Percentiles rank a stretch among this genome's conserved stretches.
phyloP scores from a whole-genome alignment of 2,888 invertebrate genomes.

The Mythimna loreyi region DNA sequence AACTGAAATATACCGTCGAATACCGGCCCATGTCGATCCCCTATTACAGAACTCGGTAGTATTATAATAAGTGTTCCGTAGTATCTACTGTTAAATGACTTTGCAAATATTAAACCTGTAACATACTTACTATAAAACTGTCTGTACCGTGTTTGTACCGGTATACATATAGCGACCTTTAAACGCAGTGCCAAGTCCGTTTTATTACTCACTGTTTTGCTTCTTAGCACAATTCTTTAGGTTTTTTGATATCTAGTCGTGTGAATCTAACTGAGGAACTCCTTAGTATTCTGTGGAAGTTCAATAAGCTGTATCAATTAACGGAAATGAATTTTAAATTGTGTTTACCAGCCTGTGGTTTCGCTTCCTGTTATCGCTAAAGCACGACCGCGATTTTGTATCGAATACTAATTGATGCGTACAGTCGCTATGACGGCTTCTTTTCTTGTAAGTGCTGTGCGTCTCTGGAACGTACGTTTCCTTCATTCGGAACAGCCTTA shows the following conservation, averaged over 20 bases:
- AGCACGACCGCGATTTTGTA: not conserved
- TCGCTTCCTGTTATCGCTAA: slow-evolving; percentile 7
- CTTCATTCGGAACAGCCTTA: no score
- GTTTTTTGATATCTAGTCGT: not conserved
- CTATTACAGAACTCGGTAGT: slow-evolving; percentile 15
- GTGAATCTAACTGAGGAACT: slow-evolving; percentile 6
- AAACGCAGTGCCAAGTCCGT: slow-evolving; percentile 48
- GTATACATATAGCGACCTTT: slow-evolving; percentile 54
- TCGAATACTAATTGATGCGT: not conserved
- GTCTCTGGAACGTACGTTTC: no score
- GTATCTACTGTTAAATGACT: slow-evolving; percentile 45
- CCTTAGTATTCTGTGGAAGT: slow-evolving; percentile 25
- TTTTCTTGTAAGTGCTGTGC: no score
- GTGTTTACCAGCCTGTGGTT: not conserved
- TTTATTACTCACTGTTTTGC: slow-evolving; percentile 31
- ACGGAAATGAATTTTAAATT: slow-evolving; percentile 20
- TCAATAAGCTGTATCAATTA: slow-evolving; percentile 11
- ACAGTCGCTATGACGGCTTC: no score
- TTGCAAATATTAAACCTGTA: slow-evolving; percentile 51
- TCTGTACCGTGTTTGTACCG: slow-evolving; percentile 19
- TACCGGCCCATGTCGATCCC: no score
- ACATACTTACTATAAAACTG: slow-evolving; percentile 33
- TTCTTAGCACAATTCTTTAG: slow-evolving; percentile 1
- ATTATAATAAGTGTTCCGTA: slow-evolving; percentile 15
- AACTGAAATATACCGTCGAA: no score